These are phyloP conservation scores for Radopholus similis DNA, from an alignment of 1,140 invertebrate genomes.

Conservation along the genomic window DNA sequence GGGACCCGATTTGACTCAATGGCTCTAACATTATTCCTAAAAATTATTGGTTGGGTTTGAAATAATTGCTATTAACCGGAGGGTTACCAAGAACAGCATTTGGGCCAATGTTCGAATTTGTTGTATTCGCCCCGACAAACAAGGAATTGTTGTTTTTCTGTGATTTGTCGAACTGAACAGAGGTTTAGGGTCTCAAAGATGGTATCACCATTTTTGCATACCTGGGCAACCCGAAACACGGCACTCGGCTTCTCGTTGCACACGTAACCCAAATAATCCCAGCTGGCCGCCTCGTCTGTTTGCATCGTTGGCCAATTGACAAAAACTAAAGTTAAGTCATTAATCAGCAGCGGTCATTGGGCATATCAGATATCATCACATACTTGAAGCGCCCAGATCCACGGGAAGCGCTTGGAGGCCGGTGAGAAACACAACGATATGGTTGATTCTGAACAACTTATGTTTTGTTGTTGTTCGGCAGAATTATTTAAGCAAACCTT, in stretches of 20 bases:
- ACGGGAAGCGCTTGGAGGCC: slow-evolving; percentile 34
- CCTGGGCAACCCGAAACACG: slow-evolving; percentile 36
- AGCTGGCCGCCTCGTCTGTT: slow-evolving; percentile 2
- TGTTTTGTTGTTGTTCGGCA: slow-evolving; percentile 24
- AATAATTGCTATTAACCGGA: background rate
- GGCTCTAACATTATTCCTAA: slow-evolving; percentile 32
- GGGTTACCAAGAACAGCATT: slow-evolving; percentile 5
- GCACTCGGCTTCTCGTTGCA: slow-evolving; percentile 40
- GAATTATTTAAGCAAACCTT: slow-evolving; percentile 8
- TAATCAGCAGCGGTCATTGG: no score
- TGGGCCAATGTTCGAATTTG: slow-evolving; percentile 3
- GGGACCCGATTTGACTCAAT: slow-evolving; percentile 9
- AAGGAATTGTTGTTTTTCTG: no score
- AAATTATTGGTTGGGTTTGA: no score
- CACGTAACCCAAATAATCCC: slow-evolving; percentile 34
- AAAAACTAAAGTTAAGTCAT: slow-evolving; percentile 18
- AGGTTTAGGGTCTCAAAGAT: background rate
- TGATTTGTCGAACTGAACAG: background rate
- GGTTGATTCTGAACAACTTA: slow-evolving; percentile 39
- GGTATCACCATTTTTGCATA: background rate
- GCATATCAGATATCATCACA: slow-evolving; percentile 10
- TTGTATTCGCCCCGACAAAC: slow-evolving; percentile 8
- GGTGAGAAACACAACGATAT: slow-evolving; percentile 39
- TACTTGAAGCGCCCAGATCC: slow-evolving; percentile 31
- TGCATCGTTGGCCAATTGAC: slow-evolving; percentile 25